Conservation (phyloP, 2,113 vertebrate species). For the zebrafish (Danio rerio) region DNA sequence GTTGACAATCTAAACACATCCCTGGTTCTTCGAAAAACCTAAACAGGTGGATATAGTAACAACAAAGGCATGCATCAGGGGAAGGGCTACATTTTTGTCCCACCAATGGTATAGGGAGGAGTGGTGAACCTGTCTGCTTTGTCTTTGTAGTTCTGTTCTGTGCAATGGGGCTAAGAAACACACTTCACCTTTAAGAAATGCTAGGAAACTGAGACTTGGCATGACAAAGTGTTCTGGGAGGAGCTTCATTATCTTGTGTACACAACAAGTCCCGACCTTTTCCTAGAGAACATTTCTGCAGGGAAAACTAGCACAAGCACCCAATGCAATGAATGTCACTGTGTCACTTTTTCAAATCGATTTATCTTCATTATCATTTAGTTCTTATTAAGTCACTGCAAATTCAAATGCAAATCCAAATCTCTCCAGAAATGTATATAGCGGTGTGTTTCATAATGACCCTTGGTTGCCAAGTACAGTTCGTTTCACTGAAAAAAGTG, state of each 20-base stretch:
- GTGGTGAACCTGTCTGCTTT: not conserved
- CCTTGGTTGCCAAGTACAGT: too few species aligned
- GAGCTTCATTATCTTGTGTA: conserved; percentile 12
- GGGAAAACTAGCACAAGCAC: not conserved
- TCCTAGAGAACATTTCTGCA: not conserved
- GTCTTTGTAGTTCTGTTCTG: not conserved
- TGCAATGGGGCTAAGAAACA: not conserved
- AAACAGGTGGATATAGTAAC: not conserved
- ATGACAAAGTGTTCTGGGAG: conserved; percentile 21
- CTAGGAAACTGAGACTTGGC: not conserved
- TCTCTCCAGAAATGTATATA: too few species aligned
- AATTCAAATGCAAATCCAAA: not conserved
- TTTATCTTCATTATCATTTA: not conserved
- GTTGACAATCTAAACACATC: not conserved
- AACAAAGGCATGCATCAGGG: not conserved
- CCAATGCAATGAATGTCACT: not conserved
- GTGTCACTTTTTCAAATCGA: conserved; percentile 6
- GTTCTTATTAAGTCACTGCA: too few species aligned
- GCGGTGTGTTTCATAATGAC: too few species aligned
- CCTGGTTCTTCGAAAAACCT: not conserved
- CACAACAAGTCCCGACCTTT: not conserved
- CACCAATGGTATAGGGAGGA: not conserved
- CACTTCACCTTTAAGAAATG: not conserved
- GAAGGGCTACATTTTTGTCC: not conserved
- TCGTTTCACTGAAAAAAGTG: too few species aligned